Conservation (phyloP, 2,113 vertebrate species). For the Lanius collurio region DNA sequence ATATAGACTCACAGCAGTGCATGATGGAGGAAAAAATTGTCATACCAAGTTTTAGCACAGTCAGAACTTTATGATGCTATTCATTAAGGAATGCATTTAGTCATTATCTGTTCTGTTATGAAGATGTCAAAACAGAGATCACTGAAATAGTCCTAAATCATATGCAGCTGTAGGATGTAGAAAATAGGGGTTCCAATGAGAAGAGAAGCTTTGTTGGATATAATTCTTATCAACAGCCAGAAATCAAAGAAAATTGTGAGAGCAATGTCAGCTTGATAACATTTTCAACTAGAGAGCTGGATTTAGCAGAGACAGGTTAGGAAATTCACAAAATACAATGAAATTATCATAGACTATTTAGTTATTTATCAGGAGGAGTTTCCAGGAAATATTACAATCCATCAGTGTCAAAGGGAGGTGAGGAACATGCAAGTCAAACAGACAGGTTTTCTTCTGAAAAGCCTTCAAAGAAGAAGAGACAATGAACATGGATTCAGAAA, state of each 20-base stretch:
- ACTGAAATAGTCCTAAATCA: neutral
- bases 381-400: slow-evolving; percentile 10
- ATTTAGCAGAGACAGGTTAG: slow-evolving; percentile 22
- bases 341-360: neutral
- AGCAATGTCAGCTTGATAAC: neutral
- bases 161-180: slow-evolving; percentile 1
- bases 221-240: neutral
- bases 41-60: neutral
- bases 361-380: neutral
- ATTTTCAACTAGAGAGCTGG: neutral
- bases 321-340: neutral
- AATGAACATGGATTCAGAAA: neutral
- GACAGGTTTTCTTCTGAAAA: neutral
- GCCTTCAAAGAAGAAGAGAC: neutral
- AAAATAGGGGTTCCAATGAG: neutral
- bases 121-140: slow-evolving; percentile 1
- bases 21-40: neutral
- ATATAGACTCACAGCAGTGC: neutral
- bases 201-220: neutral
- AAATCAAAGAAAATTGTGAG: neutral
- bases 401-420: neutral
- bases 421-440: neutral
- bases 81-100: slow-evolving; percentile 22
- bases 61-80: slow-evolving; percentile 6
- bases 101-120: neutral